Evolutionary conservation across 2,113 vertebrate genomes (phyloP).

Genomic region (Ptyas mucosa): DNA sequence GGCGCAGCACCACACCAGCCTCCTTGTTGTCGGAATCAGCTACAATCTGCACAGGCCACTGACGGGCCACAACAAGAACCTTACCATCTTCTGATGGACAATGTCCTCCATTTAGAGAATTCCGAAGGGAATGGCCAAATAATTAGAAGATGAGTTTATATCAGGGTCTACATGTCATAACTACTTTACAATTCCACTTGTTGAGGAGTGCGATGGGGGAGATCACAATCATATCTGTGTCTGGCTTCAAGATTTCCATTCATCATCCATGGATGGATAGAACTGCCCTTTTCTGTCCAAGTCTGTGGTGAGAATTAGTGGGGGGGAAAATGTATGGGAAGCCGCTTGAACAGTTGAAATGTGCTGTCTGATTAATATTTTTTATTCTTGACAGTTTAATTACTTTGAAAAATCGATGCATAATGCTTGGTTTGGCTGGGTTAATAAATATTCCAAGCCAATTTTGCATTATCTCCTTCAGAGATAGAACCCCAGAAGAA

Average conservation of each 20-base stretch:
- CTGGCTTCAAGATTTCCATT: not conserved
- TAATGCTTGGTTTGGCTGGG: not conserved
- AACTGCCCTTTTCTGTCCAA: not conserved
- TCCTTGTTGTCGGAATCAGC: too few species aligned
- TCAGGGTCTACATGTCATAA: not conserved
- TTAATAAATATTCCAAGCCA: not conserved
- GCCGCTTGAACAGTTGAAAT: not conserved
- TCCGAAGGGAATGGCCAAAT: not conserved
- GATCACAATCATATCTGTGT: not conserved
- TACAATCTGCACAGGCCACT: too few species aligned
- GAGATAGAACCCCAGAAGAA: not conserved
- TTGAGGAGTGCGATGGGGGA: not conserved
- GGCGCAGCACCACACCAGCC: too few species aligned
- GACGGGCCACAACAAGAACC: not conserved
- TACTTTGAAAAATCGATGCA: not conserved
- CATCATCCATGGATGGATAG: not conserved
- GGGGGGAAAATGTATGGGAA: not conserved
- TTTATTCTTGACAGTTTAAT: not conserved
- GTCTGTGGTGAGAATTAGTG: not conserved
- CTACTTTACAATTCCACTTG: not conserved
- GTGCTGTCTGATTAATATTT: not conserved
- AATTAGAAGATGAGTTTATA: not conserved
- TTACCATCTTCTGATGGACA: not conserved
- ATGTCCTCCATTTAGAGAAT: not conserved
- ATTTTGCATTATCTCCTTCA: not conserved